phyloP scores from a whole-genome alignment of 2,797 vertebrate genomes.

The Pangasius mekongensis region DNA sequence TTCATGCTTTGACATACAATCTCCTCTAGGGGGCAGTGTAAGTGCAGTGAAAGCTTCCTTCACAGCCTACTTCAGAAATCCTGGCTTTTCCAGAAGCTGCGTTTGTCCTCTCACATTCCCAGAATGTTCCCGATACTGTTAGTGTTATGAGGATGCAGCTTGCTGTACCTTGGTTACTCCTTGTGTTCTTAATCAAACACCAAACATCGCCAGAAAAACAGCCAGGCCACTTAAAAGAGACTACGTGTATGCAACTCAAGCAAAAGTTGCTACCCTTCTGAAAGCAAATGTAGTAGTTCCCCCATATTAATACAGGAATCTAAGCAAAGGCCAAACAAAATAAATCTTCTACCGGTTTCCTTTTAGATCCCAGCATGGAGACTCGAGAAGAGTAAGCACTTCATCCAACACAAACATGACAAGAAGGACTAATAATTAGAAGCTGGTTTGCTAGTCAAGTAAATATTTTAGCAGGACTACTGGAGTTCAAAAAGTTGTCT shows the following conservation, averaged over 20 bases:
- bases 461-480: conserved; percentile 33
- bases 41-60: neutral
- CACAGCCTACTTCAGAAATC: neutral
- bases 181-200: conserved; percentile 31
- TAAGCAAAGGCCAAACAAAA: conserved; percentile 69
- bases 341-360: conserved; percentile 64
- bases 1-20: neutral
- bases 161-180: conserved; percentile 40
- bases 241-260: conserved; percentile 27
- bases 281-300: conserved; percentile 13
- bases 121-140: neutral
- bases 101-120: neutral
- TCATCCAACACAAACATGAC: conserved; percentile 69
- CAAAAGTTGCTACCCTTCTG: conserved; percentile 33
- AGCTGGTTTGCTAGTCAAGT: conserved; percentile 48
- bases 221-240: conserved; percentile 28
- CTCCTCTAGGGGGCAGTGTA: conserved; percentile 50
- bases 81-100: neutral
- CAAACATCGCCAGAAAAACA: conserved; percentile 48
- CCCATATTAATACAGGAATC: conserved; percentile 65
- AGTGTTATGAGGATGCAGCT: conserved; percentile 32
- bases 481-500: conserved; percentile 35
- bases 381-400: conserved; percentile 59
- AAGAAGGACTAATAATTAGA: conserved; percentile 65
- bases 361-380: conserved; percentile 49